A percentile compares a stretch with the other conserved stretches of the same genome.
Evolutionary conservation across 2,113 vertebrate genomes (phyloP).

Genomic region (mouse (Mus musculus)): DNA sequence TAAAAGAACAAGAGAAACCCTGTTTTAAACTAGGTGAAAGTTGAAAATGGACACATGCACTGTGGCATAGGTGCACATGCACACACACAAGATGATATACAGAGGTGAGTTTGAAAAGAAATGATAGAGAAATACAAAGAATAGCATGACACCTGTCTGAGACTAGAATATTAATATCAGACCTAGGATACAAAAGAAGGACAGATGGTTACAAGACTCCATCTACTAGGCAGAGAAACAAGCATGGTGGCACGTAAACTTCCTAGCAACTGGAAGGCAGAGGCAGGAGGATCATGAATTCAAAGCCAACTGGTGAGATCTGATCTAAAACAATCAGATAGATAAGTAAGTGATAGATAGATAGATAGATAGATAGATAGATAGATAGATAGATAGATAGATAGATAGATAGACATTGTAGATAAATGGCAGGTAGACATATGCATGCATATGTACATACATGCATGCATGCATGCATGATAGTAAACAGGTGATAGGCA

Average conservation of each 20-base stretch:
- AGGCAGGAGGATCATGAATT: background rate
- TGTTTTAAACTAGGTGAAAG: background rate
- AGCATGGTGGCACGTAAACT: background rate
- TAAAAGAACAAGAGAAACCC: background rate
- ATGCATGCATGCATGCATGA: too few relatives aligned
- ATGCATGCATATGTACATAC: background rate
- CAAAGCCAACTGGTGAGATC: background rate
- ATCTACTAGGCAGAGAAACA: conserved; percentile 14
- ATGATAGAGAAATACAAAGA: background rate
- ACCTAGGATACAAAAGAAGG: background rate
- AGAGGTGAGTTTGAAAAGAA: background rate
- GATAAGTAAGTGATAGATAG: background rate
- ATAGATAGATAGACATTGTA: background rate
- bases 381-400: background rate
- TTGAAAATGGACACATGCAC: background rate
- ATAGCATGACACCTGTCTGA: background rate
- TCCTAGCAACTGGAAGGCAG: background rate
- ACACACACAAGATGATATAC: background rate
- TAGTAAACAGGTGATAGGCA: background rate
- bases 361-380: background rate
- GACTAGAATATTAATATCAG: conserved; percentile 18
- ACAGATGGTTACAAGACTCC: background rate
- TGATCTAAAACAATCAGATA: background rate
- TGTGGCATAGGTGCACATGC: too few relatives aligned
- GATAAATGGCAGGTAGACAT: background rate